A percentile compares a stretch with the other conserved stretches of the same genome.
Conservation (phyloP, 2,113 vertebrate species). For the Amphiprion percula region DNA sequence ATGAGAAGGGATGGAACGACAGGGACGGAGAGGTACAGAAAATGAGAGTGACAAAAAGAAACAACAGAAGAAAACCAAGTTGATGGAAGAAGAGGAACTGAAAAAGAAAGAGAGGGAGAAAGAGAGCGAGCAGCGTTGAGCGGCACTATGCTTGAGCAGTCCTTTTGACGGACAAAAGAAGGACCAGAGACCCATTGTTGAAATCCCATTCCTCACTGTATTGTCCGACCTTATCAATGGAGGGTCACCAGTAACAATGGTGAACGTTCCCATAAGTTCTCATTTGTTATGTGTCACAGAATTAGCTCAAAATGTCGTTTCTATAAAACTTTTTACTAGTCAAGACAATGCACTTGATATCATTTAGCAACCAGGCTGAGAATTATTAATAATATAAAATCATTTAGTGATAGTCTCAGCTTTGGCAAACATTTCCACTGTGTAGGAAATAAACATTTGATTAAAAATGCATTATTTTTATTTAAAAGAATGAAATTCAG, state of each 20-base stretch:
- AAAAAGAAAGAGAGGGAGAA: slow-evolving; percentile 28
- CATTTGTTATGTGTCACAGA: slow-evolving; percentile 18
- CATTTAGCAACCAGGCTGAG: no score
- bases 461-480: no score
- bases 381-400: not conserved
- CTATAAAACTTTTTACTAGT: slow-evolving; percentile 9
- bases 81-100: slow-evolving; percentile 54
- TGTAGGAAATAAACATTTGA: no score
- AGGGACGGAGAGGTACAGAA: slow-evolving; percentile 49
- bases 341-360: no score
- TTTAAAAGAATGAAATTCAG: no score
- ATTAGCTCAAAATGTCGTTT: not conserved
- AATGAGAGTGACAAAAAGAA: slow-evolving; percentile 58
- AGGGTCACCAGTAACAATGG: slow-evolving; percentile 56
- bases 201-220: slow-evolving; percentile 75
- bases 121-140: slow-evolving; percentile 42
- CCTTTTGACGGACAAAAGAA: slow-evolving; percentile 77
- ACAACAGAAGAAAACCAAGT: slow-evolving; percentile 58
- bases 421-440: not conserved
- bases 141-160: slow-evolving; percentile 76
- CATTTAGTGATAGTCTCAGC: not conserved
- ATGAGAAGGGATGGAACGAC: slow-evolving; percentile 55
- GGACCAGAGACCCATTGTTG: slow-evolving; percentile 65
- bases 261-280: slow-evolving; percentile 35
- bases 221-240: slow-evolving; percentile 75